These are phyloP conservation scores for Anser brachyrhynchus DNA, from an alignment of 2,113 vertebrate genomes.

Conservation along the genomic window DNA sequence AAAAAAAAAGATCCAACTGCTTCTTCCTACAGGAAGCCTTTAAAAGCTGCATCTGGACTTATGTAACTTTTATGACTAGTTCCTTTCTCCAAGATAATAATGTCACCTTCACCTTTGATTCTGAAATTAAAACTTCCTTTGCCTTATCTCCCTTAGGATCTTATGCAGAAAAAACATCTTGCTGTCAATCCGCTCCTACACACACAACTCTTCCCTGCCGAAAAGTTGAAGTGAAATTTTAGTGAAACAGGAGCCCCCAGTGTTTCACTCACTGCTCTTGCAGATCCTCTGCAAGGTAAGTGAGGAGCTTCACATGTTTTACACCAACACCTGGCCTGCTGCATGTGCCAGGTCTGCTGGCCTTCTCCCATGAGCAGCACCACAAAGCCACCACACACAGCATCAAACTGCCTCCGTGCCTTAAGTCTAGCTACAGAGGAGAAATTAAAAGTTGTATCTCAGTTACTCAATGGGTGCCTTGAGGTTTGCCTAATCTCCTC, in stretches of 20 bases:
- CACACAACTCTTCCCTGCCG: background rate
- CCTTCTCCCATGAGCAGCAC: background rate
- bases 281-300: background rate
- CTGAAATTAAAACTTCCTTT: background rate
- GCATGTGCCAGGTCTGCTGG: background rate
- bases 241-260: accelerated
- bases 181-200: background rate
- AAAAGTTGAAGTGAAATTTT: background rate
- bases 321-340: background rate
- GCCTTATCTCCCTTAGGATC: background rate
- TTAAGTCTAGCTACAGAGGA: background rate
- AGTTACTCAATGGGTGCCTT: background rate
- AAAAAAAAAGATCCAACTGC: background rate
- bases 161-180: background rate
- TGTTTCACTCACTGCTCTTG: background rate
- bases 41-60: background rate
- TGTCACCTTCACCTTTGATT: background rate
- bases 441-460: background rate
- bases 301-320: background rate
- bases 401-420: background rate
- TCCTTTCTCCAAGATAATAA: background rate
- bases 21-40: background rate
- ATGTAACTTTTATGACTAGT: background rate
- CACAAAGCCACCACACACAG: background rate
- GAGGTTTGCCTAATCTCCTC: background rate